Evolutionary conservation across 2,113 vertebrate genomes (phyloP).

Genomic region (Notarius lentiginosus): DNA sequence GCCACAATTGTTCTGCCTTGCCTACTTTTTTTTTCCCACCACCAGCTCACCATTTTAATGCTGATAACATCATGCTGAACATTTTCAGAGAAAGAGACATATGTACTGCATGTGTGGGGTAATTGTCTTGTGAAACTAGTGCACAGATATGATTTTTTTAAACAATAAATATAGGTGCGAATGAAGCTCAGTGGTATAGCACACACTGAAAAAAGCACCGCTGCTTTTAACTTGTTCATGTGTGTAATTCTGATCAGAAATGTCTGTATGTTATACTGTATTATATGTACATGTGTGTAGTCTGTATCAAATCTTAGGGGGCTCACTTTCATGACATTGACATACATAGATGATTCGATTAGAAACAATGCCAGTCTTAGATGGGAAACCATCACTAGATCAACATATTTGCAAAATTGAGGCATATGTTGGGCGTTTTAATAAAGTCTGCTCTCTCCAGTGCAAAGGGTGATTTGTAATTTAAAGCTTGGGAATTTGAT

Average conservation of each 20-base stretch:
- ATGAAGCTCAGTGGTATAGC: background rate
- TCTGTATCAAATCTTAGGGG: background rate
- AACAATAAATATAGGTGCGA: background rate
- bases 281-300: background rate
- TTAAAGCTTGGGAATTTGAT: slow-evolving; percentile 62
- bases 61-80: slow-evolving; percentile 46
- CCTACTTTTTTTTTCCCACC: slow-evolving; percentile 47
- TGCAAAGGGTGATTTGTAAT: slow-evolving; percentile 55
- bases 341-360: background rate
- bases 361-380: background rate
- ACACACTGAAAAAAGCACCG: background rate
- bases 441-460: slow-evolving; percentile 15
- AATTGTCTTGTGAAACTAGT: slow-evolving; percentile 1
- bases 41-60: slow-evolving; percentile 37
- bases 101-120: background rate
- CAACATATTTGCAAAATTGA: slow-evolving; percentile 27
- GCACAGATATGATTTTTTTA: background rate
- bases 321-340: background rate
- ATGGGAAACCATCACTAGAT: slow-evolving; percentile 9
- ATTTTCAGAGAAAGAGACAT: slow-evolving; percentile 38
- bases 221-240: background rate
- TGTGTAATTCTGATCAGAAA: background rate
- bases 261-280: background rate
- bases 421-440: slow-evolving; percentile 23
- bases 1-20: slow-evolving; percentile 59